Evolutionary conservation across 2,888 invertebrate genomes (phyloP).

Genomic region (Mimas tiliae): DNA sequence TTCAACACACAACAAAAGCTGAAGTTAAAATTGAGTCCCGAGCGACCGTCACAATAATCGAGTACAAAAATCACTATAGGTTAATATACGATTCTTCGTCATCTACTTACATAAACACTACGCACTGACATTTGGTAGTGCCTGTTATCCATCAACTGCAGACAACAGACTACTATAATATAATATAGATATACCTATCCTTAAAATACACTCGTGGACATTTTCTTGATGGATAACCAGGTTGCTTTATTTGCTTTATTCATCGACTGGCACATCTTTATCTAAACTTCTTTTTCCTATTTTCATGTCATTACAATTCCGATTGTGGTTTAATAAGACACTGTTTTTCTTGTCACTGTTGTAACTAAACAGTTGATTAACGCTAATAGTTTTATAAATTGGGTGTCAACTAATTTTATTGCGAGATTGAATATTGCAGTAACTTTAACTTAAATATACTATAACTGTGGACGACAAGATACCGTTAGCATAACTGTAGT

Average conservation of each 20-base stretch:
- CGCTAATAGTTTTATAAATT: constrained; percentile 39
- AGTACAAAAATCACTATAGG: constrained; percentile 26
- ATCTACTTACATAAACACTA: constrained; percentile 52
- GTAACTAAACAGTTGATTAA: constrained; percentile 81
- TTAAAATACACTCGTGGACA: background rate
- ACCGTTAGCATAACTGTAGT: background rate
- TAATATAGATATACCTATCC: too few relatives aligned
- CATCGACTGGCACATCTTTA: constrained; percentile 70
- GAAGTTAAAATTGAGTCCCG: constrained; percentile 36
- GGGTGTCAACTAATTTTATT: constrained; percentile 26
- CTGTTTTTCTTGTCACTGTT: constrained; percentile 72
- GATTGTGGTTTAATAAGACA: constrained; percentile 67
- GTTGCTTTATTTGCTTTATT: constrained; percentile 62
- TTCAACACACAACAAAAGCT: constrained; percentile 63
- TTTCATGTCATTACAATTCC: constrained; percentile 65
- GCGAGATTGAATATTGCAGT: constrained; percentile 21
- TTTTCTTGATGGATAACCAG: constrained; percentile 54
- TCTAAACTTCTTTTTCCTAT: constrained; percentile 66
- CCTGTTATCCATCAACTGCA: constrained; percentile 57
- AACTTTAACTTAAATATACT: background rate
- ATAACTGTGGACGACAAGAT: background rate
- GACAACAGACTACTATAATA: background rate
- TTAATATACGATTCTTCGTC: constrained; percentile 31
- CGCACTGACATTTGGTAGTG: constrained; percentile 56
- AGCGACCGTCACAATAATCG: constrained; percentile 33